Percentiles rank a stretch among this genome's conserved stretches.
Evolutionary conservation across 2,888 invertebrate genomes (phyloP).

Genomic region (Sympetrum striolatum): DNA sequence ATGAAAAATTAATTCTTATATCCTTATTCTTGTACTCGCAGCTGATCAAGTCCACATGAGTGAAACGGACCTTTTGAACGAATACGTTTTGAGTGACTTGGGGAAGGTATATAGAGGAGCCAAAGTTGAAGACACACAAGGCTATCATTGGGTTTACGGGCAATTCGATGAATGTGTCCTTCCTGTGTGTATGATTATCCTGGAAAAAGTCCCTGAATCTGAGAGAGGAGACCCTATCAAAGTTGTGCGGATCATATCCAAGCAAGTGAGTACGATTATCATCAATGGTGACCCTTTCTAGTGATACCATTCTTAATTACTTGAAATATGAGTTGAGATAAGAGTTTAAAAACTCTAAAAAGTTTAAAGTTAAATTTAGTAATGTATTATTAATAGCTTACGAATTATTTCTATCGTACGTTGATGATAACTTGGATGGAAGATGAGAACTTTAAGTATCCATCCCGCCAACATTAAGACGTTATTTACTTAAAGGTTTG

Average conservation of each 20-base stretch:
- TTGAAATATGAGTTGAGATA: no score
- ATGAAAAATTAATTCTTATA: not conserved
- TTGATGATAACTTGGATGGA: no score
- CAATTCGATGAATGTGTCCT: constrained; percentile 78
- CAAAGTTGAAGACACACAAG: constrained; percentile 68
- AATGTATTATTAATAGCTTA: no score
- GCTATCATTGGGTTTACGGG: constrained; percentile 83
- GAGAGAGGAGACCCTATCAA: constrained; percentile 75
- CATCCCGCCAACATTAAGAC: no score
- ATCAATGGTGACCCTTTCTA: no score
- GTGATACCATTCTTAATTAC: no score
- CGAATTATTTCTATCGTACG: not conserved
- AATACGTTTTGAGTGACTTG: constrained; percentile 79
- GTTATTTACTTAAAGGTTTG: no score
- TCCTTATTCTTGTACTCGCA: constrained; percentile 55
- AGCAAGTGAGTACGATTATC: constrained; percentile 62
- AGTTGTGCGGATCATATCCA: constrained; percentile 73
- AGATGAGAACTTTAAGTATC: no score
- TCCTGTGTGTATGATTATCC: constrained; percentile 74
- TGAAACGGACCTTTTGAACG: constrained; percentile 71
- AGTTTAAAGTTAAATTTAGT: no score
- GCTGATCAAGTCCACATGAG: constrained; percentile 81
- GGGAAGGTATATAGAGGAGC: constrained; percentile 87
- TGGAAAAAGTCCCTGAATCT: constrained; percentile 68
- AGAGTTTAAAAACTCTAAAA: no score